Evolutionary conservation across 2,797 vertebrate species (phyloP).

Genomic region (Rhynchonycteris naso): DNA sequence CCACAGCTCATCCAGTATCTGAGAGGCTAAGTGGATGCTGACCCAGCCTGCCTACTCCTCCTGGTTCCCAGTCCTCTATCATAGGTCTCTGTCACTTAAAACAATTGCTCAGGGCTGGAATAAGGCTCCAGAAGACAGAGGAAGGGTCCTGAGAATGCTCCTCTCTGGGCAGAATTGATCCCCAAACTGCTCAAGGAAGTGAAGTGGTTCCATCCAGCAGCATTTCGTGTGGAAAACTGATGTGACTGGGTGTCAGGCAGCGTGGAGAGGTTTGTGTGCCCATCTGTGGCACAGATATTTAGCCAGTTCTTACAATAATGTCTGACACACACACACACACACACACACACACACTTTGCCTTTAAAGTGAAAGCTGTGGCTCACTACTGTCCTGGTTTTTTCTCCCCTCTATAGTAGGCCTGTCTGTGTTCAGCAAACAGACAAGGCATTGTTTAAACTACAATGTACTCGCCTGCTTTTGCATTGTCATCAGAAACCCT

Average conservation of each 20-base stretch:
- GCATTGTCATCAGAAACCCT: slow-evolving; percentile 62
- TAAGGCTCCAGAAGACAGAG: background rate
- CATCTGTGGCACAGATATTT: background rate
- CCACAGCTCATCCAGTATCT: background rate
- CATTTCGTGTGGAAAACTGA: background rate
- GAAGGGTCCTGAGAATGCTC: background rate
- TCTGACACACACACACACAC: too few relatives aligned
- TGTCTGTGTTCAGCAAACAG: slow-evolving; percentile 52
- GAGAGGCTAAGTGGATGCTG: background rate
- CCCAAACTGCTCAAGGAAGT: background rate
- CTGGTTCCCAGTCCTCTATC: background rate
- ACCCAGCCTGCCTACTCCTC: background rate
- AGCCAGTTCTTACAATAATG: background rate
- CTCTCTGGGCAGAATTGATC: background rate
- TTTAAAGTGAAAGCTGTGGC: background rate
- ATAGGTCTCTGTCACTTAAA: background rate
- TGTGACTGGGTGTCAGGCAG: background rate
- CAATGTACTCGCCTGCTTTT: background rate
- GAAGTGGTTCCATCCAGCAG: background rate
- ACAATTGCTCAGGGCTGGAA: background rate
- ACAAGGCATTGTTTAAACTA: slow-evolving; percentile 36
- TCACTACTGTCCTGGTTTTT: background rate
- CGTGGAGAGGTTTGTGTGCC: background rate
- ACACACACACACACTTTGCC: background rate
- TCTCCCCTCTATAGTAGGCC: background rate